Evolutionary conservation across 2,888 invertebrate genomes (phyloP).

Genomic region (Eurytoma californica): DNA sequence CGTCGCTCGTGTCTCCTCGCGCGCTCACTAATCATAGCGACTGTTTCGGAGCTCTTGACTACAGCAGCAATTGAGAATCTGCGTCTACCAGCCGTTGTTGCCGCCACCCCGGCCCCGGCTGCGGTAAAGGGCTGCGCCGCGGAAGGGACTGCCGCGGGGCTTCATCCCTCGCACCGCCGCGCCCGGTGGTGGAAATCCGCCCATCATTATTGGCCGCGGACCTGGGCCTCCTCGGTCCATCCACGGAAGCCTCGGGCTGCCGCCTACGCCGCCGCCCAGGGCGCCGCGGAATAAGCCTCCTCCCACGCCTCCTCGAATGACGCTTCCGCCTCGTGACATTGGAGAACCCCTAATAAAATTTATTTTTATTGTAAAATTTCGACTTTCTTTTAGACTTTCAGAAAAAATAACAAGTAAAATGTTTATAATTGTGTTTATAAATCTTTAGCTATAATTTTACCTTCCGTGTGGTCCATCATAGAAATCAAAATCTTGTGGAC

Average conservation of each 20-base stretch:
- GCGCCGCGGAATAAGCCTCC: neutral
- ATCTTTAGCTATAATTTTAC: slow-evolving; percentile 6
- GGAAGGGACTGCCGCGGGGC: slow-evolving; percentile 69
- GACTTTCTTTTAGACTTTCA: neutral
- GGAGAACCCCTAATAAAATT: slow-evolving; percentile 45
- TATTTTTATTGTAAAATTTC: slow-evolving; percentile 23
- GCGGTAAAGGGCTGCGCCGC: slow-evolving; percentile 65
- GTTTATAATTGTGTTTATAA: neutral
- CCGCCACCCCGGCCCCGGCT: slow-evolving; percentile 67
- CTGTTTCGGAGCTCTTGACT: neutral
- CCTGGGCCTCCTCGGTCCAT: slow-evolving; percentile 71
- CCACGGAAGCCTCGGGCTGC: slow-evolving; percentile 75
- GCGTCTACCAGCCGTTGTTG: slow-evolving; percentile 72
- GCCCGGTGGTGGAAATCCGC: slow-evolving; percentile 47
- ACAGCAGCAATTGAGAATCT: slow-evolving; percentile 56
- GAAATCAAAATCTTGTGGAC: slow-evolving; percentile 65
- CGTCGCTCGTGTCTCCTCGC: slow-evolving; percentile 22
- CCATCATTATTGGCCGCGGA: slow-evolving; percentile 61
- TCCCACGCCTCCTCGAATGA: slow-evolving; percentile 62
- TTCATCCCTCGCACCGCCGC: slow-evolving; percentile 69
- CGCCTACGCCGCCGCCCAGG: slow-evolving; percentile 64
- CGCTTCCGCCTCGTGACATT: slow-evolving; percentile 36
- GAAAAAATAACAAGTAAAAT: neutral
- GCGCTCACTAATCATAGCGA: neutral
- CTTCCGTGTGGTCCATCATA: slow-evolving; percentile 63